A percentile compares a stretch with the other conserved stretches of the same genome.
Conservation (phyloP, 2,113 vertebrate species). For the Oreamnos americanus region DNA sequence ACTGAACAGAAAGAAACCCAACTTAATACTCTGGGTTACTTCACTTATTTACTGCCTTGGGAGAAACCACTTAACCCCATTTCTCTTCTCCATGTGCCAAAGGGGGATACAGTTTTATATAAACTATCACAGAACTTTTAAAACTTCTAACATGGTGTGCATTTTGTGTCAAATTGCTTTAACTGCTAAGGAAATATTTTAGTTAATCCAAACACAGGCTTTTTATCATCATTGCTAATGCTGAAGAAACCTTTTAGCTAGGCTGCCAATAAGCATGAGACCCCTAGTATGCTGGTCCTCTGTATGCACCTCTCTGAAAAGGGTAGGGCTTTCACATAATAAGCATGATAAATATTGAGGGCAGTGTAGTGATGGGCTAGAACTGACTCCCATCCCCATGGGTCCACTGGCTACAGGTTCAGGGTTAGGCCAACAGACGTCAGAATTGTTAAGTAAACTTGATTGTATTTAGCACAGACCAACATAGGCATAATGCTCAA, state of each 20-base stretch:
- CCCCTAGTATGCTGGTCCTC: not conserved
- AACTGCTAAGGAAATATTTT: not conserved
- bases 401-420: not conserved
- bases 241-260: not conserved
- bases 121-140: not conserved
- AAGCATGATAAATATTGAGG: not conserved
- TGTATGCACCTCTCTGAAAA: not conserved
- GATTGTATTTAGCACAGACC: not conserved
- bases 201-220: not conserved
- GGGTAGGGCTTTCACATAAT: not conserved
- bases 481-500: not conserved
- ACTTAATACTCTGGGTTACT: not conserved
- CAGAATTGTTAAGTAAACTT: not conserved
- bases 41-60: not conserved
- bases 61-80: not conserved
- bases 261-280: not conserved
- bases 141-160: not conserved
- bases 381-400: not conserved
- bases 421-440: not conserved
- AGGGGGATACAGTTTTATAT: not conserved
- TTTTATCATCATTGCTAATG: not conserved
- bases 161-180: not conserved
- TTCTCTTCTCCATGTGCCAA: not conserved
- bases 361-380: not conserved
- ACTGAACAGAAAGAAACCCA: not conserved